These are phyloP conservation scores for Cygnus buccinator DNA, from an alignment of 2,113 vertebrate species.

Conservation along the genomic window DNA sequence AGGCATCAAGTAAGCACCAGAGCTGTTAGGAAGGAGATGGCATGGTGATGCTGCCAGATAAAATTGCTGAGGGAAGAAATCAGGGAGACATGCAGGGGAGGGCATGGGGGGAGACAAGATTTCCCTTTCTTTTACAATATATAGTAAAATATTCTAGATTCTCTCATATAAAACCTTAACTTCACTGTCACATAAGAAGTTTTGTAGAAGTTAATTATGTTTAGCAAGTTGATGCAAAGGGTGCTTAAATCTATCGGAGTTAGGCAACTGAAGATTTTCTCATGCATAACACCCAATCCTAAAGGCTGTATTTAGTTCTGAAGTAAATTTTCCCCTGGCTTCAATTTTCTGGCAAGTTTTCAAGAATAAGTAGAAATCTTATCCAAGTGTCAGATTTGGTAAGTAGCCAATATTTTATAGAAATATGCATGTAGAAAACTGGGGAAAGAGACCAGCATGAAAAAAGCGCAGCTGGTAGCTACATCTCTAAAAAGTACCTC, in stretches of 20 bases:
- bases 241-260: not conserved
- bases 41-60: not conserved
- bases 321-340: not conserved
- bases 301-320: not conserved
- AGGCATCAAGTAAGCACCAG: not conserved
- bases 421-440: slow-evolving; percentile 26
- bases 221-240: not conserved
- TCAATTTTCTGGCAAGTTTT: slow-evolving; percentile 12
- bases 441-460: not conserved
- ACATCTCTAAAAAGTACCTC: not conserved
- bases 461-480: not conserved
- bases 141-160: not conserved
- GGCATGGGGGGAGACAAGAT: not conserved
- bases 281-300: not conserved
- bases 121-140: not conserved
- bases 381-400: slow-evolving; percentile 34
- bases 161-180: not conserved
- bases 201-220: not conserved
- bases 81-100: not conserved
- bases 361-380: slow-evolving; percentile 12
- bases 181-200: not conserved
- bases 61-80: not conserved
- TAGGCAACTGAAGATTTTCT: not conserved
- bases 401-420: slow-evolving; percentile 14
- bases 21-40: not conserved